Conservation (phyloP, 2,888 invertebrate genomes). For the Lamellibrachia columna region DNA sequence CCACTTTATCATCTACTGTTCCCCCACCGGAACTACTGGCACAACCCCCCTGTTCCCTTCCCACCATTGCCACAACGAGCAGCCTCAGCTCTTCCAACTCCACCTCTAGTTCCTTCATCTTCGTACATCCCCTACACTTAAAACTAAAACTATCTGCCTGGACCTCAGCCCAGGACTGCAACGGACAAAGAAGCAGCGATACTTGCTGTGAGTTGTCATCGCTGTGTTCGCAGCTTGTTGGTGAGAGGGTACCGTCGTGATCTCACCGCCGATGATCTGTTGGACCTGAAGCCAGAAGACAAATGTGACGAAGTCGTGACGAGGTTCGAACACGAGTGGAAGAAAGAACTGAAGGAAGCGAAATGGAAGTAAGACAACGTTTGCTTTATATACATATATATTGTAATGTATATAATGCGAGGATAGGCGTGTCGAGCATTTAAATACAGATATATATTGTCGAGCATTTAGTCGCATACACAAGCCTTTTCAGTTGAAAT, state of each 20-base stretch:
- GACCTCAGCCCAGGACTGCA: too few species aligned
- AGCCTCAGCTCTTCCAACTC: too few species aligned
- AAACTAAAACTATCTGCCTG: too few species aligned
- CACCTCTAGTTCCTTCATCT: too few species aligned
- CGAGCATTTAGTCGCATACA: neutral
- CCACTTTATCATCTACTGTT: too few species aligned
- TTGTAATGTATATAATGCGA: neutral
- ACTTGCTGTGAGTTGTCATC: conserved; percentile 14
- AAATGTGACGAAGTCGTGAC: conserved; percentile 32
- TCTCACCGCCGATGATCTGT: conserved; percentile 38
- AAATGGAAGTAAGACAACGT: conserved; percentile 28
- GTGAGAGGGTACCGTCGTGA: conserved; percentile 38
- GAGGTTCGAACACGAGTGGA: conserved; percentile 37
- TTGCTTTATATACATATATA: neutral
- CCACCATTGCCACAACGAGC: too few species aligned
- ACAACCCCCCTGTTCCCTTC: too few species aligned
- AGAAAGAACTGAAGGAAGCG: conserved; percentile 33
- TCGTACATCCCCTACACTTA: too few species aligned
- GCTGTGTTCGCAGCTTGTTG: conserved; percentile 34
- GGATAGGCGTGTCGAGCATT: too few species aligned
- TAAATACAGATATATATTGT: too few species aligned
- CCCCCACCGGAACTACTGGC: too few species aligned
- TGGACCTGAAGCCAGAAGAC: conserved; percentile 38
- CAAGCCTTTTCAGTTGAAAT: neutral
- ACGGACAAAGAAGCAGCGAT: neutral